Evolutionary conservation across 2,113 vertebrate species (phyloP), one percentile per base, ranked within the genome.

Genomic region (Phycodurus eques): DNA sequence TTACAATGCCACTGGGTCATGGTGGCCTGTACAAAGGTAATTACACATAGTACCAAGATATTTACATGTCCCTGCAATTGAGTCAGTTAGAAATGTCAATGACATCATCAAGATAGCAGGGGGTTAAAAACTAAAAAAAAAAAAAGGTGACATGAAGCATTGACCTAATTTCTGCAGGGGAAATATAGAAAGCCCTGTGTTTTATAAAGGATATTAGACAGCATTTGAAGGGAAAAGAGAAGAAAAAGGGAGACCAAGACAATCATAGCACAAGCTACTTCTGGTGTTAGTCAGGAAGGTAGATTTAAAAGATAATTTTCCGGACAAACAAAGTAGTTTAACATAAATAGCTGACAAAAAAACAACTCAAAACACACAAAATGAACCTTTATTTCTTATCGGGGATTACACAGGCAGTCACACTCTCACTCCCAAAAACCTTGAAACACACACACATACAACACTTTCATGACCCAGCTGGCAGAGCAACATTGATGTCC

Each of bases 1-100:
- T 89, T 76, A 81, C 83, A 69, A 70, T 85, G 86, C 91, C 85
- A 84, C 91, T 89, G 88, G 90, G 89, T 91, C 88, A 80, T 73
- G 69, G 71, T 80, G 81, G 68, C 81, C 80, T 80, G 82, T 83
- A 88, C 78, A 86, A 85, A 84, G 74, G 68, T 82, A 80, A 83
- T 84, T 79, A 80, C 78, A 85, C 80, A 83, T 71, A 83, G 63
- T 78, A 77, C 80, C 81, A 69, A 74, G 46, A 64, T 83, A 80
- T 87, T 76, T 89, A 86, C 84, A 88, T 72, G 78, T 90, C 84
- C 83, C 81, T 81, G 78, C 81, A 77, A 72, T 75, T 84, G 77
- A 71, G 84, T 82, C 78, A 66, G 57, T 82, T 76, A 67, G 33
- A 43, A 60, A 69, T 77, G 64, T 73, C 42, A 83, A 78, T 83